Evolutionary conservation across 2,797 vertebrate species (phyloP).

Genomic region (Aeoliscus strigatus): DNA sequence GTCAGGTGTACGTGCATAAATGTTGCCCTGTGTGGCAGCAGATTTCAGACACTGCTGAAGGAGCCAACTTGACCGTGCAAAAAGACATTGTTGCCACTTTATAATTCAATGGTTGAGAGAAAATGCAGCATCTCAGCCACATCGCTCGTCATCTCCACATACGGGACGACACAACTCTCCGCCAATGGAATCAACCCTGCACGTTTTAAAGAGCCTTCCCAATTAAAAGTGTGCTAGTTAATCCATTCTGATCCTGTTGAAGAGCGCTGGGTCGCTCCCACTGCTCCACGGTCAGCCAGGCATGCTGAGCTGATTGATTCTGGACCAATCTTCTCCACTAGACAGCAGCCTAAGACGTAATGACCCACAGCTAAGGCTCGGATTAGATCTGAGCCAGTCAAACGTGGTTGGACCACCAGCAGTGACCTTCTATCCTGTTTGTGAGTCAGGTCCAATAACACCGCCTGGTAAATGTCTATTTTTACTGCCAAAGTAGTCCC

Average conservation of each 20-base stretch:
- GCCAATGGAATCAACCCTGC: conserved; percentile 48
- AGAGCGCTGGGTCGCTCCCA: conserved; percentile 75
- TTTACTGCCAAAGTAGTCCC: conserved; percentile 4
- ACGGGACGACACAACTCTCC: conserved; percentile 45
- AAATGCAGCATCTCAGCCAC: conserved; percentile 30
- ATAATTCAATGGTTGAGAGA: conserved; percentile 48
- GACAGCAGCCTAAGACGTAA: conserved; percentile 58
- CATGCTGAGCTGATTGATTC: conserved; percentile 80
- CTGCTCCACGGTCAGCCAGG: conserved; percentile 60
- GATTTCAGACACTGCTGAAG: conserved; percentile 31
- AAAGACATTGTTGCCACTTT: conserved; percentile 33
- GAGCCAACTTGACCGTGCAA: conserved; percentile 27
- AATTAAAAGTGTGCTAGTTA: conserved; percentile 82
- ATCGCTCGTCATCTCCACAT: conserved; percentile 21
- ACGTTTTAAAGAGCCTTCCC: conserved; percentile 55
- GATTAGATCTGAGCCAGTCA: conserved; percentile 50
- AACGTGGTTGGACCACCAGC: conserved; percentile 22
- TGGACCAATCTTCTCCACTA: conserved; percentile 72
- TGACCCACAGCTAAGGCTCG: conserved; percentile 62
- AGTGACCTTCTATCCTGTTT: conserved; percentile 47
- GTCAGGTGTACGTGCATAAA: no score
- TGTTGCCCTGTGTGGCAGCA: conserved; percentile 12
- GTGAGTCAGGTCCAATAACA: conserved; percentile 32
- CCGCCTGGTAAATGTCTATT: conserved; percentile 3
- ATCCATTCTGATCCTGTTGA: conserved; percentile 81